Evolutionary conservation across 1,140 invertebrate genomes (phyloP), one percentile per base, ranked within the genome.

Genomic region (Drosophila baimaii): DNA sequence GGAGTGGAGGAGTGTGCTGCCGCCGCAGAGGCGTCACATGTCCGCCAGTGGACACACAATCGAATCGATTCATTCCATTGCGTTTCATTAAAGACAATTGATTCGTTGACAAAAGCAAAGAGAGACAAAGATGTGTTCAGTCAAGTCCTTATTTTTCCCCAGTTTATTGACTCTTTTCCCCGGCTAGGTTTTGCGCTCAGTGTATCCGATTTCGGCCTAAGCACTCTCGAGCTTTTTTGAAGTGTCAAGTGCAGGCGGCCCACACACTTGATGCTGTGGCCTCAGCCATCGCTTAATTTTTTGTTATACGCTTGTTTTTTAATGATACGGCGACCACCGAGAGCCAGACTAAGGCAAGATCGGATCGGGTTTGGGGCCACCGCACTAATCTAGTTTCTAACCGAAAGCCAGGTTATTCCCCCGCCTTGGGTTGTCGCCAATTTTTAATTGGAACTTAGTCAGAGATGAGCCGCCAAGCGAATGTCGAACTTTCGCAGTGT

Each of bases 41-140:
- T 58, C 62, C 51, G 43, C 39, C 46, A 71, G 23, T 35, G 79
- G 52, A 76, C 72, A 77, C 63, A 54, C 31, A 65, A 89, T 71
- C 83, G 86, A 89, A 89, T 88, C 84, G 86, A 88, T 88, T 88
- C 83, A 88, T 88, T 80, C 79, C 78, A 89, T 88, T 88, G 75
- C 83, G 86, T 83, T 80, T 80, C 65, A 88, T 88, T 83, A 72
- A 83, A 88, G 81, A 83, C 84, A 88, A 88, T 88, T 88, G 84
- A 86, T 71, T 71, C 69, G 70, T 73, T 73, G 69, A 62, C 33
- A 70, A 49, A 44, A 47, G n/a, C 29, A 10, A 25, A 15, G 15
- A 21, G 6, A 25, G 25, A 29, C 39, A 37, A 44, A 46, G 44
- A 23, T 47, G 8, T 12, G 8, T 12, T 41, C 21, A 21, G 39